These are phyloP conservation scores for Isotomurus palustris DNA, from an alignment of 2,888 invertebrate genomes.

Conservation along the genomic window DNA sequence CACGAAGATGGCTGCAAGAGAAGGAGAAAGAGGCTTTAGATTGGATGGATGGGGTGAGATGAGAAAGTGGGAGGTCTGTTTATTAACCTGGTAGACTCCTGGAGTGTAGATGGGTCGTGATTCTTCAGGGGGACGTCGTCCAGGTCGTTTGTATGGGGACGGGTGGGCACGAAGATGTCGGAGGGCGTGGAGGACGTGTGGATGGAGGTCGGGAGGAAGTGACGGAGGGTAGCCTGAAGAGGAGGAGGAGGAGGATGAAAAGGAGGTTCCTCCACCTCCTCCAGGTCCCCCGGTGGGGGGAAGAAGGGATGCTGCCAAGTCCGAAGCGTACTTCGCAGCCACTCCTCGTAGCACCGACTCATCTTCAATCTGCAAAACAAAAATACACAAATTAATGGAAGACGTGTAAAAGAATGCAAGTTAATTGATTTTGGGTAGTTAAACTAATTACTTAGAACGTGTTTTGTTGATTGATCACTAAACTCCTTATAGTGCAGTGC, in stretches of 20 bases:
- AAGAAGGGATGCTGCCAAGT: conserved; percentile 15
- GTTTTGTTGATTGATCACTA: too few species aligned
- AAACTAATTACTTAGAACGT: too few species aligned
- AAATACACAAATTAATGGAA: not conserved
- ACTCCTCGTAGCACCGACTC: conserved; percentile 34
- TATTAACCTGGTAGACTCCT: conserved; percentile 39
- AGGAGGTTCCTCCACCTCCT: conserved; percentile 2
- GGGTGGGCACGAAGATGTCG: conserved; percentile 24
- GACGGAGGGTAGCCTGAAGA: conserved; percentile 7
- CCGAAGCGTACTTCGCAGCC: conserved; percentile 35
- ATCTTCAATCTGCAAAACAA: conserved; percentile 28
- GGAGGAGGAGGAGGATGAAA: conserved; percentile 7
- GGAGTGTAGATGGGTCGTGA: conserved; percentile 32
- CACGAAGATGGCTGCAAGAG: conserved; percentile 40
- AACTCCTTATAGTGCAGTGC: too few species aligned
- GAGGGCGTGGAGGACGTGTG: conserved; percentile 34
- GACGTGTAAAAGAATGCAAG: conserved; percentile 2
- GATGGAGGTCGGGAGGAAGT: conserved; percentile 30
- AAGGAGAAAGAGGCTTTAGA: not conserved
- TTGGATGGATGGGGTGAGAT: conserved; percentile 28
- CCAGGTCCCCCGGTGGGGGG: too few species aligned
- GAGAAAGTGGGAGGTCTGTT: not conserved
- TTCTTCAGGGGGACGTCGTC: not conserved
- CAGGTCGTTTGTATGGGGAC: conserved; percentile 10
- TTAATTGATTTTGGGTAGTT: not conserved